Conservation (phyloP, 2,113 vertebrate species). For the Ceyx cyanopectus region DNA sequence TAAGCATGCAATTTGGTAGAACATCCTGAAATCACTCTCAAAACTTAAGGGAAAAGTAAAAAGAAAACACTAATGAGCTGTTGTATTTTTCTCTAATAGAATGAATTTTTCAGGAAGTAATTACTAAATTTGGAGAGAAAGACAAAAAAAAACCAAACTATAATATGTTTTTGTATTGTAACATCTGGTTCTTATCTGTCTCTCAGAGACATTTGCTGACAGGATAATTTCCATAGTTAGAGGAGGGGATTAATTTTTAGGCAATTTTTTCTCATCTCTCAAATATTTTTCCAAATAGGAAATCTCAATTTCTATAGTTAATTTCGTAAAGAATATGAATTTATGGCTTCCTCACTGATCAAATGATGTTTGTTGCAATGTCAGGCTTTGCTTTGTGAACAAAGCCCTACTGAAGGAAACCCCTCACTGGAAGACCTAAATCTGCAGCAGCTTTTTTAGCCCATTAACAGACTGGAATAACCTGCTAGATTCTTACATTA, state of each 20-base stretch:
- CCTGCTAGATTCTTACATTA: neutral
- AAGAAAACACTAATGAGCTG: neutral
- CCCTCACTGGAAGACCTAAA: neutral
- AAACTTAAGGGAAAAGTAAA: neutral
- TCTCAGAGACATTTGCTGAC: neutral
- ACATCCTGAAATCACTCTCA: neutral
- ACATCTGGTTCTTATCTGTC: neutral
- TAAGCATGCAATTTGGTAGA: neutral
- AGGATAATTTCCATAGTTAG: neutral
- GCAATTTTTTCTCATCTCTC: neutral
- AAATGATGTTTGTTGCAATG: neutral
- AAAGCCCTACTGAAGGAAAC: neutral
- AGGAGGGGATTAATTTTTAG: neutral
- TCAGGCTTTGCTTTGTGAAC: neutral
- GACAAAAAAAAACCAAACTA: neutral
- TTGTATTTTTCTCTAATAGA: neutral
- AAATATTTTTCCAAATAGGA: constrained; percentile 6
- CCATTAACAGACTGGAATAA: neutral
- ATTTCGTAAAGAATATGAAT: neutral
- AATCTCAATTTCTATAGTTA: neutral
- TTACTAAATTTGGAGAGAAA: neutral
- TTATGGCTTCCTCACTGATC: neutral
- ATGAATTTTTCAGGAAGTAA: constrained; percentile 13
- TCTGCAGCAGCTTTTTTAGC: neutral
- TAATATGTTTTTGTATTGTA: neutral